phyloP scores from a whole-genome alignment of 2,797 vertebrate genomes.

The Oreochromis mossambicus region DNA sequence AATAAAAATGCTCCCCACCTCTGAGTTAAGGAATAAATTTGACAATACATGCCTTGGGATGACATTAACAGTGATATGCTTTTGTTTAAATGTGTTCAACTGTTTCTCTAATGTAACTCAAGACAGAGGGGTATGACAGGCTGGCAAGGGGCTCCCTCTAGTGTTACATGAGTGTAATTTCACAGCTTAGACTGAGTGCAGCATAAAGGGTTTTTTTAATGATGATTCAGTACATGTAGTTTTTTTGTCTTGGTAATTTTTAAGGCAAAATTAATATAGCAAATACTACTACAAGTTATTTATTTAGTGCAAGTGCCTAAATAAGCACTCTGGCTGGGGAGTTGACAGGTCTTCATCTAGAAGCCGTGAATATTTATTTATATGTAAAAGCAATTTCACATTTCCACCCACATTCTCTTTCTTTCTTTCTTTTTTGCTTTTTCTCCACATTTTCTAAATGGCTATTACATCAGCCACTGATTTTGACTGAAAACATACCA shows the following conservation, averaged over 20 bases:
- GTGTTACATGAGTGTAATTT: conserved; percentile 1
- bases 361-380: background rate
- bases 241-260: background rate
- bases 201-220: rapidly evolving
- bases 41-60: background rate
- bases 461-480: background rate
- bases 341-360: background rate
- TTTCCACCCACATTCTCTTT: background rate
- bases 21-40: background rate
- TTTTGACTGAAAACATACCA: background rate
- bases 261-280: background rate
- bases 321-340: background rate
- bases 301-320: background rate
- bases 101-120: background rate
- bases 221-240: background rate
- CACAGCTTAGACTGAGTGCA: background rate
- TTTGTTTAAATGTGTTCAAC: background rate
- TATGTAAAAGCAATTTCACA: background rate
- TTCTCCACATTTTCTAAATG: background rate
- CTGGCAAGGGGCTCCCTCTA: conserved; percentile 43
- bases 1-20: background rate
- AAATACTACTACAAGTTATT: background rate
- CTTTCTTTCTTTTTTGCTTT: background rate
- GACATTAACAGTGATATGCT: background rate
- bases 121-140: background rate